A percentile compares a stretch with the other conserved stretches of the same genome.
These are phyloP conservation scores for Lipotes vexillifer DNA, from an alignment of 2,113 vertebrate genomes.

Conservation along the genomic window DNA sequence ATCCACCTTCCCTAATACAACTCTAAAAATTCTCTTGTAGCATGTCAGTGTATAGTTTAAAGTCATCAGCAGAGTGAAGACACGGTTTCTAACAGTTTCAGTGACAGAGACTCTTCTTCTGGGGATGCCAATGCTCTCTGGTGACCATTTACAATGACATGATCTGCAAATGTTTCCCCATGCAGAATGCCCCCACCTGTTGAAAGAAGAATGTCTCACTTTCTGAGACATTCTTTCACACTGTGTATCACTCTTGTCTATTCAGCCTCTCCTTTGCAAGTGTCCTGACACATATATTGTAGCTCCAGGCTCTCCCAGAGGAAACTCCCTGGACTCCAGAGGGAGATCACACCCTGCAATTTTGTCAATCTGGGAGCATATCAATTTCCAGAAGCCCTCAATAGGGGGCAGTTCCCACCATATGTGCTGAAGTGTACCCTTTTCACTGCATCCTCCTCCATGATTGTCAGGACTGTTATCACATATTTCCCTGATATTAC, in stretches of 20 bases:
- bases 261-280: not conserved
- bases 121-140: not conserved
- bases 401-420: constrained; percentile 13
- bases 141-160: not conserved
- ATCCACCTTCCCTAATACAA: not conserved
- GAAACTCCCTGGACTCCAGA: not conserved
- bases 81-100: not conserved
- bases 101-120: not conserved
- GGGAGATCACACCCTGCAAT: constrained; percentile 30
- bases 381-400: constrained; percentile 57
- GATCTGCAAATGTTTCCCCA: not conserved
- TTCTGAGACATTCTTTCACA: not conserved
- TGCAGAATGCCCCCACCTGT: not conserved
- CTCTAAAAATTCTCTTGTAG: not conserved
- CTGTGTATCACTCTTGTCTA: not conserved
- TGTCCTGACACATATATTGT: not conserved
- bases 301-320: not conserved
- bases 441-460: not conserved
- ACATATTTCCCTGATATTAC: not conserved
- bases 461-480: constrained; percentile 25
- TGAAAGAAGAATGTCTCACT: not conserved
- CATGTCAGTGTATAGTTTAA: not conserved
- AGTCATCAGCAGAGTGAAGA: not conserved
- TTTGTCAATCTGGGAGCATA: constrained; percentile 53
- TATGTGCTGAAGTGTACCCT: constrained; percentile 26